Evolutionary conservation across 2,888 invertebrate genomes (phyloP).

Genomic region (Mechanitis messenoides): DNA sequence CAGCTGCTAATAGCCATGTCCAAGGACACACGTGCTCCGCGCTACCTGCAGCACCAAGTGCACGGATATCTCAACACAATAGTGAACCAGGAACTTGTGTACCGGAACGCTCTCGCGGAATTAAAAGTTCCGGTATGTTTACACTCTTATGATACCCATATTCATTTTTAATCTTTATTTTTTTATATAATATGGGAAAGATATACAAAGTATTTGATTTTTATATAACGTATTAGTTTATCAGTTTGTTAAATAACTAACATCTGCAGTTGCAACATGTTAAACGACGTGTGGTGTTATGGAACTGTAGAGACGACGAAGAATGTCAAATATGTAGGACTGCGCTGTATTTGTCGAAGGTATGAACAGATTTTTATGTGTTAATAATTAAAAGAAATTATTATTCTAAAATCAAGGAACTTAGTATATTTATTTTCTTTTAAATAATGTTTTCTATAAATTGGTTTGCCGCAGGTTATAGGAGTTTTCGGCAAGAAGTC

Average conservation of each 20-base stretch:
- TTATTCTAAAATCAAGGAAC: too few species aligned
- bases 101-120: conserved; percentile 22
- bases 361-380: conserved; percentile 45
- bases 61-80: conserved; percentile 69
- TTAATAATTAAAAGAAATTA: too few species aligned
- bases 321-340: conserved; percentile 91
- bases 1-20: conserved; percentile 86
- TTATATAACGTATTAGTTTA: neutral
- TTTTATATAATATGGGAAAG: too few species aligned
- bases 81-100: conserved; percentile 34
- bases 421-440: neutral
- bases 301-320: conserved; percentile 56
- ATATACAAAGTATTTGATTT: neutral
- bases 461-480: conserved; percentile 33
- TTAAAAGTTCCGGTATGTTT: conserved; percentile 9
- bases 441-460: neutral
- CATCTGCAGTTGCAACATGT: neutral
- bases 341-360: conserved; percentile 89
- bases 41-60: conserved; percentile 80
- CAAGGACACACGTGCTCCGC: conserved; percentile 79
- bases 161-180: too few species aligned
- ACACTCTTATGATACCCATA: neutral
- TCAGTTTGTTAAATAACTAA: neutral
- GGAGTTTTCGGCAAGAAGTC: conserved; percentile 34
- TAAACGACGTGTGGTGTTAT: conserved; percentile 14